Percentiles rank a stretch among this genome's conserved stretches.
These are phyloP conservation scores for Lissonota sp. DNA, from an alignment of 2,888 invertebrate species.

Conservation along the genomic window DNA sequence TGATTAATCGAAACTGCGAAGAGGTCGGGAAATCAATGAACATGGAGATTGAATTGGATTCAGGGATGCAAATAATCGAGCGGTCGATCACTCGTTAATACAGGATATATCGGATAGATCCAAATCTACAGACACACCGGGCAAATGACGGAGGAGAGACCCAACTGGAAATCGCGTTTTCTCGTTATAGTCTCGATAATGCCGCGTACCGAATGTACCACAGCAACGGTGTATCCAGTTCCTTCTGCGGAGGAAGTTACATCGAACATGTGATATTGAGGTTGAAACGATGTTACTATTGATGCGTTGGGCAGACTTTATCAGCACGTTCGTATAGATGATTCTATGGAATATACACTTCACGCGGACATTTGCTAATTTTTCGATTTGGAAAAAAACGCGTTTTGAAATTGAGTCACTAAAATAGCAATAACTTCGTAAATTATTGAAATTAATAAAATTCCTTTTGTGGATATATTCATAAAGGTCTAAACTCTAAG, in stretches of 20 bases:
- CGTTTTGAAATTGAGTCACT: too few species aligned
- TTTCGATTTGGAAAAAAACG: background rate
- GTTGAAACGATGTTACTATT: constrained; percentile 23
- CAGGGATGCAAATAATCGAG: constrained; percentile 54
- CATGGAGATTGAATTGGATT: constrained; percentile 38
- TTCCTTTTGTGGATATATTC: too few species aligned
- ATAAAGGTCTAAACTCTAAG: too few species aligned
- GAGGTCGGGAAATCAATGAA: background rate
- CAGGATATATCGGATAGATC: constrained; percentile 2
- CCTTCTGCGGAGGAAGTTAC: constrained; percentile 64
- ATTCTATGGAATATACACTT: background rate
- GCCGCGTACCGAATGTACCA: constrained; percentile 23
- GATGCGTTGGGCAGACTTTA: background rate
- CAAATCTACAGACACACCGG: background rate
- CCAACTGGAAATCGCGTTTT: constrained; percentile 58
- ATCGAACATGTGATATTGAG: constrained; percentile 49
- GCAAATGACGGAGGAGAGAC: constrained; percentile 37
- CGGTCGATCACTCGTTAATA: constrained; percentile 59
- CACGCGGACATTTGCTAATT: background rate
- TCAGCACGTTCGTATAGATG: background rate
- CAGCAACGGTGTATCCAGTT: constrained; percentile 61
- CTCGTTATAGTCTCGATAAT: constrained; percentile 55
- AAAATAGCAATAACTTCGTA: too few species aligned
- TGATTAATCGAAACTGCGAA: too few species aligned
- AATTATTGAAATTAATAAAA: too few species aligned